Evolutionary conservation across 2,888 invertebrate species (phyloP), one percentile per base, ranked within the genome.

Genomic region (Melinopterus prodromus): DNA sequence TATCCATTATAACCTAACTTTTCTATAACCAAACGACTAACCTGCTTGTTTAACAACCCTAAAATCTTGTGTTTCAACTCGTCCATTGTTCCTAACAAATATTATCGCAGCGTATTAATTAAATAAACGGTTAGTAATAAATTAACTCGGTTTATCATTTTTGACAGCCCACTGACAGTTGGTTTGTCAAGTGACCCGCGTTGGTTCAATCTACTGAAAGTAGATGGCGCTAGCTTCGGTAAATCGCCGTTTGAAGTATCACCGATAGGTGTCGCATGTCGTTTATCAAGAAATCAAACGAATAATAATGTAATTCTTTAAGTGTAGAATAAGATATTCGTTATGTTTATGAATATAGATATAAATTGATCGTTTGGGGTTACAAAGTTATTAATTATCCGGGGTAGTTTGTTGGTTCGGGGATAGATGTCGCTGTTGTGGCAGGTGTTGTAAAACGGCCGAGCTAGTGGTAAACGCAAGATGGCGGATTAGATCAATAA

Each of bases 21-120:
- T 70, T 26, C 26, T 71, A 14, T 7, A 53, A 12, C 2, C 26
- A 38, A 69, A 37, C 12, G n/a, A 77, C 77, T 70, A 78, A 82
- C 84, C 80, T 84, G 83, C 38, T 89, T 90, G 83, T 88, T 87
- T 76, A 90, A 84, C 71, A 90, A 84, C 14, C 88, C 87, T 77
- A 89, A 82, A 72, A 90, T 86, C 86, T 89, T 90, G 77, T 89
- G 88, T 84, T 89, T 90, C 70, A 90, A 85, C 80, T 90, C 90
- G 80, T 90, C 90, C 89, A 90, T 81, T 26, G 53, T 53, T 2
- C 53, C 12, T 53, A 53, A 53, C 12, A 53, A 53, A 53, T 53
- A 53, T 53, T 53, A 53, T 53, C 53, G n/a, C 38, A 4, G 35
- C 71, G 26, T 7, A 6, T 12, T 36, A 70, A 7, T 70, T 76